These are phyloP conservation scores for Autographa pulchrina DNA, from an alignment of 2,888 invertebrate species.

Conservation along the genomic window DNA sequence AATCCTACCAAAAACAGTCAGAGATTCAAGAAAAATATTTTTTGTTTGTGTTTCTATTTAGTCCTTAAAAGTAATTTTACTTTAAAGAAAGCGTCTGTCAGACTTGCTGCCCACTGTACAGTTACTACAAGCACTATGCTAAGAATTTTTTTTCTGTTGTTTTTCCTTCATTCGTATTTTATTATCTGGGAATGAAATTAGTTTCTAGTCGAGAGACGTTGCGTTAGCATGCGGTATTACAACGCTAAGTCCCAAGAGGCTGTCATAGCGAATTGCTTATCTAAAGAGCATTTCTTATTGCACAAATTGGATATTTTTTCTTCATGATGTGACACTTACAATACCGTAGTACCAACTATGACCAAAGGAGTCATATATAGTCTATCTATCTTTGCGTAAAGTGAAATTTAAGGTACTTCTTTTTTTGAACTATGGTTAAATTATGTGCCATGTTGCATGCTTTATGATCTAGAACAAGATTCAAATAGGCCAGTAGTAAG, in stretches of 20 bases:
- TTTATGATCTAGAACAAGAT: not conserved
- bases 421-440: no score
- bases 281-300: not conserved
- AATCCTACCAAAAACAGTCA: no score
- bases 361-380: no score
- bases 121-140: not conserved
- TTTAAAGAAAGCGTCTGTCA: not conserved
- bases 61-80: not conserved
- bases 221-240: not conserved
- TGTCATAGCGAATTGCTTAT: not conserved
- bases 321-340: not conserved
- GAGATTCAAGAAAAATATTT: no score
- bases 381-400: no score
- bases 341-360: no score
- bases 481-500: conserved; percentile 10
- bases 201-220: not conserved
- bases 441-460: no score
- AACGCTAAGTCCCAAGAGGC: conserved; percentile 2
- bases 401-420: no score
- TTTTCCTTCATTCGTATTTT: not conserved
- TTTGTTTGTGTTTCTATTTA: no score
- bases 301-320: not conserved
- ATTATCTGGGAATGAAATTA: not conserved
- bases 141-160: not conserved
- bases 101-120: not conserved